Percentiles rank a stretch among this genome's conserved stretches.
Conservation (phyloP, 92 coral and sea anemone genomes). For the Palythoa caribaeorum region DNA sequence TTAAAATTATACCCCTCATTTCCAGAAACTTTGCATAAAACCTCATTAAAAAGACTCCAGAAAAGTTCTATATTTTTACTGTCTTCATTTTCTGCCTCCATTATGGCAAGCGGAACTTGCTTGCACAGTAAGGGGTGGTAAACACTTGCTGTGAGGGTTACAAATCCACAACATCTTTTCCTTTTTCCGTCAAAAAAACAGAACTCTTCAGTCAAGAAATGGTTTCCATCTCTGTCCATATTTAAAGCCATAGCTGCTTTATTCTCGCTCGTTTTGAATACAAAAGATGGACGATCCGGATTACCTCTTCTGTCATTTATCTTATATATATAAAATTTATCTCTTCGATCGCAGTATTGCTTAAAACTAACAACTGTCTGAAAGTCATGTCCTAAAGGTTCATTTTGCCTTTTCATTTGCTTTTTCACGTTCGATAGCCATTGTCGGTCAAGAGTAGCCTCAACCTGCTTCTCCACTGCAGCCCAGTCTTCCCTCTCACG, state of each 20-base stretch:
- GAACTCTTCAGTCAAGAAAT: conserved; percentile 56
- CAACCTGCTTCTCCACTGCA: conserved; percentile 56
- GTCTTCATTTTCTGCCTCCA: conserved; percentile 54
- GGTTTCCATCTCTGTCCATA: conserved; percentile 65
- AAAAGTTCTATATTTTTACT: not conserved
- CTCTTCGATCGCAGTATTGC: conserved; percentile 37
- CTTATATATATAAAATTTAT: conserved; percentile 41
- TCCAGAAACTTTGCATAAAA: not conserved
- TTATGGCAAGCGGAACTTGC: conserved; percentile 46
- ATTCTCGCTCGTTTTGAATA: conserved; percentile 22
- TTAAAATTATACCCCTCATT: not conserved
- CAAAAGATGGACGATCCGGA: conserved; percentile 49
- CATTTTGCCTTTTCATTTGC: conserved; percentile 55
- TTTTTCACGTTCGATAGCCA: conserved; percentile 63
- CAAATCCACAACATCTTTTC: conserved; percentile 33
- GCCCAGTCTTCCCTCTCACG: conserved; percentile 51
- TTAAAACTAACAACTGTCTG: conserved; percentile 55
- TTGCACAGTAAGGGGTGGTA: conserved; percentile 24
- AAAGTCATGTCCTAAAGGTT: conserved; percentile 56
- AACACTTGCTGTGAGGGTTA: conserved; percentile 13
- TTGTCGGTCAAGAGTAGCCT: conserved; percentile 50
- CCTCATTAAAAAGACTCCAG: conserved; percentile 38
- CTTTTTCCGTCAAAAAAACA: conserved; percentile 73
- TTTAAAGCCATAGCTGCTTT: conserved; percentile 36
- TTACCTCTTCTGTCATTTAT: conserved; percentile 52